A percentile compares a stretch with the other conserved stretches of the same genome.
Conservation (phyloP, 2,797 vertebrate species). For the Malacoctenus gilli region DNA sequence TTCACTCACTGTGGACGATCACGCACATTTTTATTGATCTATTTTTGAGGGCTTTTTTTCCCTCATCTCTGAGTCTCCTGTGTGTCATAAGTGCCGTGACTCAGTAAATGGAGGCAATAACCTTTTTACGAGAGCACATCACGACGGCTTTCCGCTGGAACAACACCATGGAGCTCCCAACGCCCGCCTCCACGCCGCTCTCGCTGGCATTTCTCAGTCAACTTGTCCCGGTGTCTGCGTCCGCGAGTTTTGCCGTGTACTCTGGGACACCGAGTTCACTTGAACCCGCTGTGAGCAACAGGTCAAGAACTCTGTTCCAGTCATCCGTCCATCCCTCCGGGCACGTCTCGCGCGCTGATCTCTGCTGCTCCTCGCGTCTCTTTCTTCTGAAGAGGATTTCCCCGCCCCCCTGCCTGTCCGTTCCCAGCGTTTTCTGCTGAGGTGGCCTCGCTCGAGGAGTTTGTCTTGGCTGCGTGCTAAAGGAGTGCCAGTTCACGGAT, state of each 20-base stretch:
- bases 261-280: slow-evolving; percentile 50
- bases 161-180: no score
- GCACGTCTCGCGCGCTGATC: not conserved
- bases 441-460: slow-evolving; percentile 34
- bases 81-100: slow-evolving; percentile 8
- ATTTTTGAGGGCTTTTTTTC: slow-evolving; percentile 17
- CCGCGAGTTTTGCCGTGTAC: slow-evolving; percentile 21
- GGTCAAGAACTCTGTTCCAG: slow-evolving; percentile 52
- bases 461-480: slow-evolving; percentile 42
- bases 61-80: slow-evolving; percentile 6
- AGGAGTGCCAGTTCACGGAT: slow-evolving; percentile 41
- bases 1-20: not conserved
- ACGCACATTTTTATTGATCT: slow-evolving; percentile 1
- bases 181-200: slow-evolving; percentile 14
- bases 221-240: slow-evolving; percentile 42
- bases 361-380: not conserved
- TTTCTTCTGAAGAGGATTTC: slow-evolving; percentile 13
- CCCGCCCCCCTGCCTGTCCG: not conserved
- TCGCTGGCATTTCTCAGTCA: slow-evolving; percentile 16
- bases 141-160: no score
- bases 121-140: slow-evolving; percentile 30
- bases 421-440: slow-evolving; percentile 47
- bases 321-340: slow-evolving; percentile 11
- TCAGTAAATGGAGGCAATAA: slow-evolving; percentile 37
- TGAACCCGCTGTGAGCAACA: slow-evolving; percentile 52